These are phyloP conservation scores for Hozukius guyotensis DNA, from an alignment of 2,797 vertebrate genomes.

Conservation along the genomic window DNA sequence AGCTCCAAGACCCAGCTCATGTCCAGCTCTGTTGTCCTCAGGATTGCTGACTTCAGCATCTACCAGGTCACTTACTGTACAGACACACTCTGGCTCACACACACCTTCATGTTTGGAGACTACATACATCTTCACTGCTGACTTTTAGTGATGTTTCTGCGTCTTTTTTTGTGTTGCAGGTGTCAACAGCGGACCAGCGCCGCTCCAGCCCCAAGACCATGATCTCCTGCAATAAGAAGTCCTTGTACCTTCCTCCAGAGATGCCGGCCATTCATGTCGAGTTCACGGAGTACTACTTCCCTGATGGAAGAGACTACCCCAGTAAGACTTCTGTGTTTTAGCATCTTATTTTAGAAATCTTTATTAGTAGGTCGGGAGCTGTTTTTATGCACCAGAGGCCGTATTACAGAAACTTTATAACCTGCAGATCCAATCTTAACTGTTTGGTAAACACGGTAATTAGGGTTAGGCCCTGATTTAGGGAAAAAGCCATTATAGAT, in stretches of 20 bases:
- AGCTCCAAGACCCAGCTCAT: constrained; percentile 91
- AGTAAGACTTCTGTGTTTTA: constrained; percentile 82
- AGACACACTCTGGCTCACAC: constrained; percentile 2
- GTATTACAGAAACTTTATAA: too few relatives aligned
- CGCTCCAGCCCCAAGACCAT: constrained; percentile 95
- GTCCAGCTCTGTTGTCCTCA: constrained; percentile 96
- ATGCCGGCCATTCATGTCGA: constrained; percentile 97
- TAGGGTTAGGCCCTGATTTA: too few relatives aligned
- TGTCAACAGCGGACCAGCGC: constrained; percentile 96
- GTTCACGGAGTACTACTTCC: constrained; percentile 99
- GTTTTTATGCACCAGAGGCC: neutral
- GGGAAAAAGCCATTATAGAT: too few relatives aligned
- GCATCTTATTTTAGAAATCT: neutral
- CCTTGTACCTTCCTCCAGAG: constrained; percentile 96
- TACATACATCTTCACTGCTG: neutral
- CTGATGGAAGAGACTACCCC: constrained; percentile 96
- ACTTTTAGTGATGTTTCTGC: neutral
- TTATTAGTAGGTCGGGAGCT: neutral
- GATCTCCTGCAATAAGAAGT: constrained; percentile 99
- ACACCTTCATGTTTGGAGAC: neutral
- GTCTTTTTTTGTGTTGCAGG: constrained; percentile 78
- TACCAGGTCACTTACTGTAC: constrained; percentile 88
- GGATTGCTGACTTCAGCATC: constrained; percentile 97
- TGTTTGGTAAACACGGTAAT: too few relatives aligned
- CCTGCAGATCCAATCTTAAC: too few relatives aligned